Evolutionary conservation across 2,888 invertebrate genomes (phyloP), one percentile per base, ranked within the genome.

Genomic region (Sesia bembeciformis): DNA sequence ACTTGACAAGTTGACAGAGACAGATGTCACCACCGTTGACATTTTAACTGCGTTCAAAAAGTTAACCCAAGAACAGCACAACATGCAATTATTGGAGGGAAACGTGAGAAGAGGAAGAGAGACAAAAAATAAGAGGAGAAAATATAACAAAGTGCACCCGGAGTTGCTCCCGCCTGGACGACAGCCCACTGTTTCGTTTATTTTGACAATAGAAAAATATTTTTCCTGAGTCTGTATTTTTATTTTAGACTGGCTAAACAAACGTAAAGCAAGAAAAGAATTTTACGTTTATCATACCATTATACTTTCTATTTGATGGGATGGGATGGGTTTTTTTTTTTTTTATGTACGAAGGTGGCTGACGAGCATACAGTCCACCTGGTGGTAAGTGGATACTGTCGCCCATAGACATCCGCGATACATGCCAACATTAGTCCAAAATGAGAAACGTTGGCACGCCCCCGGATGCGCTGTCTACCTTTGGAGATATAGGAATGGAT

Each of bases 1-100:
- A 66, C 68, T 84, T 4, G 81, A 83, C 61, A 67, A 54, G 3
- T 54, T 78, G 50, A 63, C 66, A 51, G 71, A 70, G 7, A 62
- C 55, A 5, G 54, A 63, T 6, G 59, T 61, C 7, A 61, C 70
- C 3, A 60, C 72, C 0, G 43, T 58, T 0, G 60, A 67, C 54
- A 68, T 83, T 41, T 53, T 78, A 6, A 49, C 52, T 2, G 60
- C 58, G 0, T 71, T 79, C 52, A 68, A 67, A 60, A 70, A 67
- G 38, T 63, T 82, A 41, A 55, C 81, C 53, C 65, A 75, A 62
- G 82, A 84, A 53, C 73, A 80, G 53, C 66, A 76, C 55, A 79
- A 57, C 60, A 72, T 75, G 5, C 70, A 72, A 49, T 52, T 78
- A 5, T 65, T 84, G 55, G 62, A 67, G 4, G 60, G 56, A n/a